These are phyloP conservation scores for Meloe dianella DNA, from an alignment of 2,888 invertebrate species.

Conservation along the genomic window DNA sequence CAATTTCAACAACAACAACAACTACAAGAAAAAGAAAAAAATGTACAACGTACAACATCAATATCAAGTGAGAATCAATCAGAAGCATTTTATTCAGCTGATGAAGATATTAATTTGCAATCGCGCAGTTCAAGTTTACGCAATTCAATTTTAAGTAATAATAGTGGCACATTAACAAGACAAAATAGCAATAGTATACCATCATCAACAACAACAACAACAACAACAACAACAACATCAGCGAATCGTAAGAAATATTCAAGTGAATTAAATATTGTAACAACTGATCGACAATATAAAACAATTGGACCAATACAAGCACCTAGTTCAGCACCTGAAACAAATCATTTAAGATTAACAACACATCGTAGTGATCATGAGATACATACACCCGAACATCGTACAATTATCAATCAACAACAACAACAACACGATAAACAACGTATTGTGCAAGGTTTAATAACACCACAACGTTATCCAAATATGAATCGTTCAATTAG, in stretches of 20 bases:
- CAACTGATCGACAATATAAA: slow-evolving; percentile 54
- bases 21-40: slow-evolving; percentile 59
- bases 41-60: slow-evolving; percentile 81
- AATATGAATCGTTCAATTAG: slow-evolving; percentile 41
- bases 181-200: slow-evolving; percentile 52
- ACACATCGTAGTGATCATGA: slow-evolving; percentile 69
- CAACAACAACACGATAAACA: slow-evolving; percentile 47
- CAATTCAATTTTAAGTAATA: slow-evolving; percentile 67
- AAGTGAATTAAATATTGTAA: slow-evolving; percentile 65
- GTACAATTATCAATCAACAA: slow-evolving; percentile 44
- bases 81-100: slow-evolving; percentile 92
- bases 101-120: slow-evolving; percentile 78
- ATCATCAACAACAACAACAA: too few relatives aligned
- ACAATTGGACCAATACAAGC: slow-evolving; percentile 41
- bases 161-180: slow-evolving; percentile 50
- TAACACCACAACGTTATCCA: slow-evolving; percentile 54
- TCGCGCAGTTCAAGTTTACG: slow-evolving; percentile 73
- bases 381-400: slow-evolving; percentile 68
- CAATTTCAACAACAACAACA: slow-evolving; percentile 57
- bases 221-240: too few relatives aligned
- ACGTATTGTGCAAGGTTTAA: slow-evolving; percentile 54
- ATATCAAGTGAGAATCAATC: slow-evolving; percentile 90
- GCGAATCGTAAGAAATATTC: slow-evolving; percentile 62
- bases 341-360: slow-evolving; percentile 56
- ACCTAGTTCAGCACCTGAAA: slow-evolving; percentile 52